Percentiles rank a stretch among this genome's conserved stretches.
Conservation (phyloP, 2,888 invertebrate genomes). For the Dolichomitus sp. region DNA sequence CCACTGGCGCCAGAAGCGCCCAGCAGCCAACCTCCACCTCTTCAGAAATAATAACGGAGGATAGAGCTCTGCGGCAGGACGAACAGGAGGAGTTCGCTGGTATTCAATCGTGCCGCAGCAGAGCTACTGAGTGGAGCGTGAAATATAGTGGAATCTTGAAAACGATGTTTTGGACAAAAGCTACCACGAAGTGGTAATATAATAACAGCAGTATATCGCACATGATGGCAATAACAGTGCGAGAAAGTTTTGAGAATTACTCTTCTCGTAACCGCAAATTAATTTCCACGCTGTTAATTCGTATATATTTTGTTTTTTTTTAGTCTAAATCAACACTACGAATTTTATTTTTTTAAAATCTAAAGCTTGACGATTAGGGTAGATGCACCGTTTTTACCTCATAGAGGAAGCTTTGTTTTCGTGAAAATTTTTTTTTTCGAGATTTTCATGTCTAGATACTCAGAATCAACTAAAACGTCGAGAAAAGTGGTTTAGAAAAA, state of each 20-base stretch:
- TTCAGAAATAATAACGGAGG: constrained; percentile 44
- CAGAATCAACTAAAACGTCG: too few relatives aligned
- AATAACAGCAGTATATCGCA: background rate
- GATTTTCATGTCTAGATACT: too few relatives aligned
- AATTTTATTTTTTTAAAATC: too few relatives aligned
- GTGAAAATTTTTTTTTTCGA: too few relatives aligned
- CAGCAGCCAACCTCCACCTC: constrained; percentile 44
- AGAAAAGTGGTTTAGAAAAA: too few relatives aligned
- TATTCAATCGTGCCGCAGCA: constrained; percentile 50
- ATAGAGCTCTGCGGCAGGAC: constrained; percentile 34
- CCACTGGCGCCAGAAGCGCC: constrained; percentile 63
- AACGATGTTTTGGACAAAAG: constrained; percentile 20
- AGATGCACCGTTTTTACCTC: too few relatives aligned
- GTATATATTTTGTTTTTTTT: too few relatives aligned
- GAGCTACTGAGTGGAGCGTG: constrained; percentile 17
- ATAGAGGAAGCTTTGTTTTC: too few relatives aligned
- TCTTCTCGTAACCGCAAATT: background rate
- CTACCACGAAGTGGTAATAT: background rate
- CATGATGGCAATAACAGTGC: background rate
- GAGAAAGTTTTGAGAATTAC: background rate
- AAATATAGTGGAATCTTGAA: constrained; percentile 25
- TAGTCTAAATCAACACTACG: too few relatives aligned
- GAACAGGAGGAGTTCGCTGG: constrained; percentile 46
- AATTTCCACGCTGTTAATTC: background rate
- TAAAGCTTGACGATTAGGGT: too few relatives aligned